phyloP scores from a whole-genome alignment of 2,888 invertebrate genomes.

The Epinotia ramella region DNA sequence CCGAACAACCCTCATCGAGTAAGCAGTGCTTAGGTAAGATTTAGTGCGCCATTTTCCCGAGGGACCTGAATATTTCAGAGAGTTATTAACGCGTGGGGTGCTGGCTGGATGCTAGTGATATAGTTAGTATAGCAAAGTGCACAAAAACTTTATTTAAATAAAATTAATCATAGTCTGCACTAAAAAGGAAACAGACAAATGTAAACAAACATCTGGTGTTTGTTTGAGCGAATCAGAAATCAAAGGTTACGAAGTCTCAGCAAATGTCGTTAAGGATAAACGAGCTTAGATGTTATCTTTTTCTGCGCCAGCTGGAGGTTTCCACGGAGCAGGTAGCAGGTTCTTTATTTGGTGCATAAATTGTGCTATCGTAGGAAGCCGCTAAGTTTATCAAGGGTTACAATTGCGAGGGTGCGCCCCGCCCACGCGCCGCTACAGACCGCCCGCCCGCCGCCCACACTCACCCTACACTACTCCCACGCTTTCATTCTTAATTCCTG shows the following conservation, averaged over 20 bases:
- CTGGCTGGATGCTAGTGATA: too few relatives aligned
- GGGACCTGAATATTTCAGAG: constrained; percentile 41
- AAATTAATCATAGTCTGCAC: not conserved
- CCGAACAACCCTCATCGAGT: constrained; percentile 5
- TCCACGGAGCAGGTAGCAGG: constrained; percentile 18
- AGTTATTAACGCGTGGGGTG: constrained; percentile 1
- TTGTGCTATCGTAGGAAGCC: constrained; percentile 28
- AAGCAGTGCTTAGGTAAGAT: constrained; percentile 8
- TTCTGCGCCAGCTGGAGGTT: not conserved
- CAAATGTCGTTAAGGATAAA: not conserved
- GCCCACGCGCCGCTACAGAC: constrained; percentile 10
- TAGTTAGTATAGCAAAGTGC: not conserved
- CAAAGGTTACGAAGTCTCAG: not conserved
- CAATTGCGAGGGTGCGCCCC: constrained; percentile 28
- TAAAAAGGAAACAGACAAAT: too few relatives aligned
- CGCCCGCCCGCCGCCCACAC: constrained; percentile 23
- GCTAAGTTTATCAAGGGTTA: constrained; percentile 28
- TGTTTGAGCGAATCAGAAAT: not conserved
- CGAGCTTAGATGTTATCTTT: not conserved
- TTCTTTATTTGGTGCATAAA: constrained; percentile 31
- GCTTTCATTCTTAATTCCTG: constrained; percentile 40
- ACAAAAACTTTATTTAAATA: not conserved
- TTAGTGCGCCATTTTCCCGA: constrained; percentile 27
- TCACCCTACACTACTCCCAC: constrained; percentile 38
- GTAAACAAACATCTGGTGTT: too few relatives aligned